These are phyloP conservation scores for Peromyscus maniculatus DNA, from an alignment of 2,113 vertebrate genomes.

Conservation along the genomic window DNA sequence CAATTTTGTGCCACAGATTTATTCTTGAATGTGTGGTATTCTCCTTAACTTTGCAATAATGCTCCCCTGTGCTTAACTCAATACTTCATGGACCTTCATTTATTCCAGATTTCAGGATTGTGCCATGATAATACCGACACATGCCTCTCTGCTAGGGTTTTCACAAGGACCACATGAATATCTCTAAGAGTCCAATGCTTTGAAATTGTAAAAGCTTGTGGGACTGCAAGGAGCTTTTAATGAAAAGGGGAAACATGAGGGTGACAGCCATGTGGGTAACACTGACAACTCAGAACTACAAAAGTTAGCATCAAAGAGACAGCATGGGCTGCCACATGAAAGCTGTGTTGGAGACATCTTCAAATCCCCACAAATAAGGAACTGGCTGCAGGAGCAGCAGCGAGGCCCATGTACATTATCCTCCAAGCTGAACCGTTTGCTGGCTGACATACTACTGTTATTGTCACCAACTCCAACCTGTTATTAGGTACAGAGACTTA, in stretches of 20 bases:
- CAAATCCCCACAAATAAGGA: not conserved
- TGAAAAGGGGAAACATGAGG: not conserved
- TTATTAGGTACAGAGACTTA: slow-evolving; percentile 66
- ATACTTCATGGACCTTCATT: not conserved
- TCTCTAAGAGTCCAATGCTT: not conserved
- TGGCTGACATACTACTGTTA: slow-evolving; percentile 47
- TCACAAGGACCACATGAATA: not conserved
- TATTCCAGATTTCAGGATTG: not conserved
- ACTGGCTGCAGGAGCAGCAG: not conserved
- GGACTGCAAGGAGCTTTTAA: not conserved
- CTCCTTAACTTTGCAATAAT: slow-evolving; percentile 30
- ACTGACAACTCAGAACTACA: not conserved
- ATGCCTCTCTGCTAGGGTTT: not conserved
- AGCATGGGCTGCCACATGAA: not conserved
- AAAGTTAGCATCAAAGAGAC: not conserved
- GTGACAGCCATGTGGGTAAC: not conserved
- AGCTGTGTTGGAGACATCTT: not conserved
- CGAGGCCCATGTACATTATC: not conserved
- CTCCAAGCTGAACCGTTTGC: not conserved
- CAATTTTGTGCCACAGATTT: not conserved
- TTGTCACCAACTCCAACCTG: not conserved
- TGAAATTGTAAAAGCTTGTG: not conserved
- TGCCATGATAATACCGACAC: not conserved
- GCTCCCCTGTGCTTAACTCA: not conserved
- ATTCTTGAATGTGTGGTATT: not conserved